Percentiles rank a stretch among this genome's conserved stretches.
phyloP scores from a whole-genome alignment of 1,140 invertebrate genomes.

The Laupala kohalensis region DNA sequence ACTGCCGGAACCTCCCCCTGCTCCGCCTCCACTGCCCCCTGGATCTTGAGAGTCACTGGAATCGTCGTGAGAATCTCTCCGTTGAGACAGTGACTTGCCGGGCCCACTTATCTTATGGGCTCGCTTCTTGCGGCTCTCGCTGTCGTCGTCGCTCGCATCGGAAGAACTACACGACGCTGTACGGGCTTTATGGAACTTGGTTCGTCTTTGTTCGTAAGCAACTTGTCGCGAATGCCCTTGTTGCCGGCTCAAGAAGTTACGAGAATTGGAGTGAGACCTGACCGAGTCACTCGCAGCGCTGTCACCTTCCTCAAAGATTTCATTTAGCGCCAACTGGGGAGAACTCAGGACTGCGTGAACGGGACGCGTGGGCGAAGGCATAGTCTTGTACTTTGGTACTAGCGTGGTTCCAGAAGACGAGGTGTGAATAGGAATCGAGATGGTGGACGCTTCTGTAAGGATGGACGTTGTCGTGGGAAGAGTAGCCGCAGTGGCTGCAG shows the following conservation, averaged over 20 bases:
- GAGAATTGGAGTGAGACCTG: conserved; percentile 13
- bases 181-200: conserved; percentile 59
- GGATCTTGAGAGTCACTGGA: conserved; percentile 61
- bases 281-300: conserved; percentile 20
- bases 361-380: conserved; percentile 26
- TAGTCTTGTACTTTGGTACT: conserved; percentile 31
- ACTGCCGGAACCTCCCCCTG: conserved; percentile 24
- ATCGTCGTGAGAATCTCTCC: conserved; percentile 62
- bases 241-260: conserved; percentile 20
- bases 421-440: conserved; percentile 35
- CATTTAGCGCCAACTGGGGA: conserved; percentile 51
- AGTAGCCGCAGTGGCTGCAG: conserved; percentile 11
- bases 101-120: conserved; percentile 46
- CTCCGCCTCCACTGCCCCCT: conserved; percentile 32
- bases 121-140: conserved; percentile 63
- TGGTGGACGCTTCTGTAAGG: conserved; percentile 37
- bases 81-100: conserved; percentile 40
- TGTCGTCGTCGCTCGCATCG: conserved; percentile 82
- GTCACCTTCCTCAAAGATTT: conserved; percentile 57
- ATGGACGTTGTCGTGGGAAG: conserved; percentile 28
- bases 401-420: conserved; percentile 26
- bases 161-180: conserved; percentile 80
- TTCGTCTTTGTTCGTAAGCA: conserved; percentile 45
- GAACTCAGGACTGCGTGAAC: conserved; percentile 37
- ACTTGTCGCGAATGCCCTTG: conserved; percentile 25